Conservation (phyloP, 2,888 invertebrate genomes). For the Pocota personata region DNA sequence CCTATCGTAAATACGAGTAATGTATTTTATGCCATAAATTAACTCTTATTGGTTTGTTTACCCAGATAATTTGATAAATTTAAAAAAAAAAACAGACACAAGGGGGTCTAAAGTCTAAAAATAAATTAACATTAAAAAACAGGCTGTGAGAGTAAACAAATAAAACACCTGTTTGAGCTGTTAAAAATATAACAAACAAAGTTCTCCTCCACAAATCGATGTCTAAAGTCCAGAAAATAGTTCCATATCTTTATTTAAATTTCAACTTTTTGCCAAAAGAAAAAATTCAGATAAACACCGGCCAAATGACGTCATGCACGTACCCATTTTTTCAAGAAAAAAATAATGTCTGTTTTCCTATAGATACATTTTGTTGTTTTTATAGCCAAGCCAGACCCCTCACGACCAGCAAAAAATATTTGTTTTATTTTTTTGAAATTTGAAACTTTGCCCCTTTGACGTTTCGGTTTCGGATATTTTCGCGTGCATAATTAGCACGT, state of each 20-base stretch:
- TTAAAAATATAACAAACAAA: not conserved
- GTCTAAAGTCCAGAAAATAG: slow-evolving; percentile 1
- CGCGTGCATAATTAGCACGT: slow-evolving; percentile 22
- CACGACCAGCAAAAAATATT: not conserved
- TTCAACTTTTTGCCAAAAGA: not conserved
- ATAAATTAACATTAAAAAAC: not conserved
- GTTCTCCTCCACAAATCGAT: not conserved
- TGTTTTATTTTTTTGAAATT: slow-evolving; percentile 10
- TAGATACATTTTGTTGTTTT: not conserved
- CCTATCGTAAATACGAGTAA: not conserved
- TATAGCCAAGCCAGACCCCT: slow-evolving; percentile 31
- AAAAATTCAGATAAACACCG: not conserved
- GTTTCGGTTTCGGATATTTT: slow-evolving; percentile 20
- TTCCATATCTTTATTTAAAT: not conserved
- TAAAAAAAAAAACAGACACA: not conserved
- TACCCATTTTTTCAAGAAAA: slow-evolving; percentile 15
- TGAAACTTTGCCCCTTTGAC: slow-evolving; percentile 69
- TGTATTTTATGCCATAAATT: not conserved
- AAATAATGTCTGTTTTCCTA: not conserved
- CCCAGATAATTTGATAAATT: not conserved
- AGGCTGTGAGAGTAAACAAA: slow-evolving; percentile 10
- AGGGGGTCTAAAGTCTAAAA: not conserved
- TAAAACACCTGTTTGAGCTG: slow-evolving; percentile 35
- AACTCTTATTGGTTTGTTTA: slow-evolving; percentile 7
- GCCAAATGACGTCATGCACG: slow-evolving; percentile 44